phyloP scores from a whole-genome alignment of 23 tunicate genomes.

The Halocynthia aurantium region DNA sequence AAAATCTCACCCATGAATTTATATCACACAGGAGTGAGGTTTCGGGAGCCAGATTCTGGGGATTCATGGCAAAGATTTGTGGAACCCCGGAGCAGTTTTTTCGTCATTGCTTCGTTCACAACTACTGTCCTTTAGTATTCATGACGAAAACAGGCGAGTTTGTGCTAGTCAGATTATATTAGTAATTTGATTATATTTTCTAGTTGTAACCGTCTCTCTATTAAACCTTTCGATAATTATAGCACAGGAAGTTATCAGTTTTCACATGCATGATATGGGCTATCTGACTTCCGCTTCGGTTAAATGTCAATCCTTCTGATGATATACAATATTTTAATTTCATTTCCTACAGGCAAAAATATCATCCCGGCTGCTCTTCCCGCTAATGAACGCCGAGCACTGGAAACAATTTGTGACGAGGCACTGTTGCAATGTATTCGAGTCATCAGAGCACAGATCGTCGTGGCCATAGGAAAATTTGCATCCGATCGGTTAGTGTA shows the following conservation, averaged over 20 bases:
- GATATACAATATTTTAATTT: background rate
- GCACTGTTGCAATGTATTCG: slow-evolving; percentile 40
- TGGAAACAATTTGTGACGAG: slow-evolving; percentile 37
- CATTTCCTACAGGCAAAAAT: slow-evolving; percentile 27
- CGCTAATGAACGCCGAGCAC: slow-evolving; percentile 21
- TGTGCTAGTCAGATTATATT: too few relatives aligned
- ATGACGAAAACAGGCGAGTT: slow-evolving; percentile 42
- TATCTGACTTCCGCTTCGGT: too few relatives aligned
- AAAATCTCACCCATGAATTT: too few relatives aligned
- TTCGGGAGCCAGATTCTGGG: slow-evolving; percentile 50
- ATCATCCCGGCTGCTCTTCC: slow-evolving; percentile 51
- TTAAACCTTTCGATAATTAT: too few relatives aligned
- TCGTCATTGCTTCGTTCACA: slow-evolving; percentile 46
- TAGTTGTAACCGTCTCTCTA: background rate
- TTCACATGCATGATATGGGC: too few relatives aligned
- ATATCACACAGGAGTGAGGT: slow-evolving; percentile 36
- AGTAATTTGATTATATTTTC: background rate
- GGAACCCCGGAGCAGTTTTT: slow-evolving; percentile 47
- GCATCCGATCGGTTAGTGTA: slow-evolving; percentile 40
- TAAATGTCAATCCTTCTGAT: background rate
- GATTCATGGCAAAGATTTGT: slow-evolving; percentile 43
- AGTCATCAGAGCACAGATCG: slow-evolving; percentile 29
- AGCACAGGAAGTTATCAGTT: too few relatives aligned
- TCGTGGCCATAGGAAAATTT: slow-evolving; percentile 47
- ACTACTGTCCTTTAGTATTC: slow-evolving; percentile 40